Evolutionary conservation across 2,113 vertebrate species (phyloP), one percentile per base, ranked within the genome.

Genomic region (Proterorhinus semilunaris): DNA sequence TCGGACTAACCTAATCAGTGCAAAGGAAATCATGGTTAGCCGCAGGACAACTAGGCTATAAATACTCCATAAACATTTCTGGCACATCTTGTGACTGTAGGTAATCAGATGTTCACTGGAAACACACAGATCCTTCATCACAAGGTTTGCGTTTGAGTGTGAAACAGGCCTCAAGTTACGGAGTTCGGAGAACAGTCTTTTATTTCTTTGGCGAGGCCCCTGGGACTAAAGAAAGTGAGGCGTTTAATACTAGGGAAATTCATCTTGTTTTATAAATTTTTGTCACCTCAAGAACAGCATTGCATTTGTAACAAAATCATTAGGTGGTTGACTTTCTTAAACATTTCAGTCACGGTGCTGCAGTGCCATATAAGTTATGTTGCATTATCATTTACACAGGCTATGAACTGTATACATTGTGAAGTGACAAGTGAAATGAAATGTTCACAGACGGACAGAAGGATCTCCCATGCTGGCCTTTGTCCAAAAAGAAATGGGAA

Each of bases 61-160:
- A 17, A 21, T 11, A 42, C 8, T 16, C 0, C 36, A 61, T 11
- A 62, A 48, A 61, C 6, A 10, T 54, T 61, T 53, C 68, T 55
- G 74, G 78, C 15, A 7, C 49, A 49, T 76, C 84, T 74, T 83
- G 72, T 85, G 82, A 86, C 27, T 0, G 6, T 4, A 13, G 64
- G 44, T 51, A 63, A 69, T 75, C 72, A 68, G 15, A 59, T 49
- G 71, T 46, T 16, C 43, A 12, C 13, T 27, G 49, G 66, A 13
- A 7, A 68, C 79, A 66, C 64, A 62, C 0, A 46, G 27, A 43
- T 5, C 42, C 51, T 49, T 69, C 73, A 70, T 16, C 44, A 69
- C 58, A 46, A 8, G 11, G 47, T 69, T 66, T 16, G 49, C 71
- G 55, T 74, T 17, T 10, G 10, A 5, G 1, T 36, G 16, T 12